Evolutionary conservation across 1,140 invertebrate species (phyloP).

Genomic region (Maconellicoccus hirsutus): DNA sequence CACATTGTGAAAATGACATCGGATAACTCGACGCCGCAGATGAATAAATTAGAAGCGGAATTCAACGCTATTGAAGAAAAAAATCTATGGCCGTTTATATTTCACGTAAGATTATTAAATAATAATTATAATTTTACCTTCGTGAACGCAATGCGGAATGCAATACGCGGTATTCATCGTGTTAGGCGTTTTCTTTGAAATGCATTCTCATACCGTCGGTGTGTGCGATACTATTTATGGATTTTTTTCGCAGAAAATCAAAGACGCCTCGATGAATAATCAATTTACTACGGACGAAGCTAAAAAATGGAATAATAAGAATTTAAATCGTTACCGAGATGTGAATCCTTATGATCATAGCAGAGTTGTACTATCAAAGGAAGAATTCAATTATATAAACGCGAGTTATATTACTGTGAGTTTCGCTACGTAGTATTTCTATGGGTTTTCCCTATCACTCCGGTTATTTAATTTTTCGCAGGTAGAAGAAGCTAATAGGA

Average conservation of each 20-base stretch:
- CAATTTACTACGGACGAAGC: constrained; percentile 61
- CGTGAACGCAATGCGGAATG: no score
- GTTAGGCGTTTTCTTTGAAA: not conserved
- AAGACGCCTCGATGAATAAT: constrained; percentile 34
- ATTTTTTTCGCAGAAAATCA: not conserved
- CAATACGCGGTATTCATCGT: no score
- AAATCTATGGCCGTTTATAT: not conserved
- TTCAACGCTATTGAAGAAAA: not conserved
- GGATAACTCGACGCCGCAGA: no score
- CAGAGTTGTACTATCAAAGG: constrained; percentile 63
- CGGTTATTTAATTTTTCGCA: constrained; percentile 32
- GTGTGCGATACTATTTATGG: not conserved
- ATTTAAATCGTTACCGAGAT: constrained; percentile 83
- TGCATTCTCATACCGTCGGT: not conserved
- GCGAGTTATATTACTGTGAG: constrained; percentile 62
- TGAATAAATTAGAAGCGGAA: not conserved
- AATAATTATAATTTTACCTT: not conserved
- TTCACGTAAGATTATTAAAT: not conserved
- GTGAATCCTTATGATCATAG: constrained; percentile 92
- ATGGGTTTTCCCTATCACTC: no score
- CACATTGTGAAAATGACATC: no score
- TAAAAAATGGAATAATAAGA: constrained; percentile 63
- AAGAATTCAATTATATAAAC: constrained; percentile 81
- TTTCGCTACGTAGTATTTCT: no score
- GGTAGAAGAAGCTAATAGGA: constrained; percentile 66